Percentiles rank a stretch among this genome's conserved stretches.
Evolutionary conservation across 2,113 vertebrate genomes (phyloP).

Genomic region (Butorides virescens): DNA sequence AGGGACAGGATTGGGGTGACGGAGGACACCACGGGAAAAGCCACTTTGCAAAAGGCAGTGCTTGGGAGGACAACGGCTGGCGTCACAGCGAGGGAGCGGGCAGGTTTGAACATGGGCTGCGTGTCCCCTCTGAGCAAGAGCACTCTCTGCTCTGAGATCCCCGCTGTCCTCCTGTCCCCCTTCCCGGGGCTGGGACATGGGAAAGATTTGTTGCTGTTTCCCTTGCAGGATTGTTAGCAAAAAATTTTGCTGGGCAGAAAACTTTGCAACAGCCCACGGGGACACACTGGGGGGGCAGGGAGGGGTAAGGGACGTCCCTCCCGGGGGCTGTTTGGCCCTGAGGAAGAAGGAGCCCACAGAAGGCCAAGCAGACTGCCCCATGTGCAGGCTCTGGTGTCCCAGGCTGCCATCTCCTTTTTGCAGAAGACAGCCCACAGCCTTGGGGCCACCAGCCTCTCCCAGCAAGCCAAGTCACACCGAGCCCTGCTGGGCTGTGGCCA

Average conservation of each 20-base stretch:
- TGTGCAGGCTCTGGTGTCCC: background rate
- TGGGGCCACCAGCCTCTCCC: background rate
- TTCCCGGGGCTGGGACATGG: background rate
- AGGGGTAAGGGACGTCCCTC: accelerated
- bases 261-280: background rate
- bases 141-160: background rate
- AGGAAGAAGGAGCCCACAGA: background rate
- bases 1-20: background rate
- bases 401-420: background rate
- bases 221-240: background rate
- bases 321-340: background rate
- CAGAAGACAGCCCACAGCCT: background rate
- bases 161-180: background rate
- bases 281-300: background rate
- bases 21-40: background rate
- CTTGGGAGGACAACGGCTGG: background rate
- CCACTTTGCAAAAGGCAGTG: background rate
- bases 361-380: background rate
- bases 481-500: background rate
- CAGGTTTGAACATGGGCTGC: accelerated
- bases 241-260: background rate
- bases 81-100: accelerated
- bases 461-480: background rate
- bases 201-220: background rate
- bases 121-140: background rate